A percentile compares a stretch with the other conserved stretches of the same genome.
Conservation (phyloP, 2,113 vertebrate genomes). For the Rhagologus leucostigma region DNA sequence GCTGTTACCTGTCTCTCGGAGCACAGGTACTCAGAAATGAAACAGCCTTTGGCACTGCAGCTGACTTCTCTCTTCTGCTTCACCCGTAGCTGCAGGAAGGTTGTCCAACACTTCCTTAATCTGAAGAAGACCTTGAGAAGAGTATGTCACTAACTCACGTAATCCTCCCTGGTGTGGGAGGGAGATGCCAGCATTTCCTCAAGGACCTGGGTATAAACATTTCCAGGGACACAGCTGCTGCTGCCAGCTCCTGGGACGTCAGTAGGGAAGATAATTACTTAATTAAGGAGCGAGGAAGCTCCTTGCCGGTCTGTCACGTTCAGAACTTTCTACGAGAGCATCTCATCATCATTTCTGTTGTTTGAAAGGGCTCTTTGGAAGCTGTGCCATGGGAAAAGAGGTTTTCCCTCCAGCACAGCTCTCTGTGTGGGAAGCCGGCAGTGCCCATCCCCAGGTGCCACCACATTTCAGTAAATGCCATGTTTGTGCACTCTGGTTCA, state of each 20-base stretch:
- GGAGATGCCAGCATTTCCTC: neutral
- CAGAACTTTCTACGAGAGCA: neutral
- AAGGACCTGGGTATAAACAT: neutral
- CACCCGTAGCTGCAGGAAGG: neutral
- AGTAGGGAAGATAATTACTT: neutral
- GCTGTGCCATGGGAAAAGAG: accelerated
- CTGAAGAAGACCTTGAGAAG: neutral
- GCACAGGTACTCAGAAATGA: neutral
- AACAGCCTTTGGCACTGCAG: neutral
- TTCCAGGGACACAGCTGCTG: neutral
- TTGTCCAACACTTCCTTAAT: neutral
- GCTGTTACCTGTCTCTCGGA: neutral
- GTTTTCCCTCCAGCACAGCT: neutral
- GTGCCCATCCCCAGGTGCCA: neutral
- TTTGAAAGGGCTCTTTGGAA: neutral
- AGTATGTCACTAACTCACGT: neutral
- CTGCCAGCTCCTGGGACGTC: neutral
- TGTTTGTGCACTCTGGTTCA: neutral
- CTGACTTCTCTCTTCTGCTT: neutral
- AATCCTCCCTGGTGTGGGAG: neutral
- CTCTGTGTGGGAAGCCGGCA: neutral
- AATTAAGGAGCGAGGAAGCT: neutral
- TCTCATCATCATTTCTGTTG: neutral
- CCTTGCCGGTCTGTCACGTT: neutral
- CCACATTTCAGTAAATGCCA: neutral